Conservation (phyloP, 2,888 invertebrate genomes). For the Mesochorus sp. region DNA sequence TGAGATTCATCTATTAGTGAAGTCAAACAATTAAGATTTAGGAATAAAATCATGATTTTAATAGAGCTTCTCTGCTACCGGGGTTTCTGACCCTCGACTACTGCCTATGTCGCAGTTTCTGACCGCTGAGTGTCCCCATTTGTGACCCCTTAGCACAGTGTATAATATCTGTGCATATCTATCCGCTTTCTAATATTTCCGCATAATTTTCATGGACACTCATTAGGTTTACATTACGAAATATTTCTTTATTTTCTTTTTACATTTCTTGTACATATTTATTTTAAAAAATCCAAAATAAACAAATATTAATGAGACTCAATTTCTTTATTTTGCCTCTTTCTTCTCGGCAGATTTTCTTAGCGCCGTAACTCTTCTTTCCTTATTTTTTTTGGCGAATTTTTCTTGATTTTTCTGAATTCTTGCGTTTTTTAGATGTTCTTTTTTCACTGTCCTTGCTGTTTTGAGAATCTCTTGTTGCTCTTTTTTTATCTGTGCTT, state of each 20-base stretch:
- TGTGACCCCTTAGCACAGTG: background rate
- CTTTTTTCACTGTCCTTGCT: background rate
- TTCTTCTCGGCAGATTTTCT: background rate
- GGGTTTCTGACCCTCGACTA: no score
- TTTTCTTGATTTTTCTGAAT: background rate
- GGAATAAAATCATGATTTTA: no score
- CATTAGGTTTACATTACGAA: no score
- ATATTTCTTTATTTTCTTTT: no score
- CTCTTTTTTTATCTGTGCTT: background rate
- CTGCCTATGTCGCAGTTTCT: no score
- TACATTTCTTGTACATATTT: background rate
- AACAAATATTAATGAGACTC: background rate
- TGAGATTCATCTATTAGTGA: background rate
- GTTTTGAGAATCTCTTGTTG: background rate
- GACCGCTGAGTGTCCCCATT: no score
- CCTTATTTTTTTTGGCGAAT: background rate
- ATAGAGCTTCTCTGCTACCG: background rate
- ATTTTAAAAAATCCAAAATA: background rate
- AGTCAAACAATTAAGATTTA: constrained; percentile 6
- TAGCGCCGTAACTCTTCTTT: background rate
- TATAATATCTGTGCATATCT: background rate
- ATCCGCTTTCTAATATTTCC: no score
- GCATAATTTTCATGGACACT: no score
- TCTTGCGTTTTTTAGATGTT: background rate
- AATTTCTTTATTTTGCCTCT: background rate